phyloP scores from a whole-genome alignment of 2,113 vertebrate genomes.

The Australoheros scitulus region DNA sequence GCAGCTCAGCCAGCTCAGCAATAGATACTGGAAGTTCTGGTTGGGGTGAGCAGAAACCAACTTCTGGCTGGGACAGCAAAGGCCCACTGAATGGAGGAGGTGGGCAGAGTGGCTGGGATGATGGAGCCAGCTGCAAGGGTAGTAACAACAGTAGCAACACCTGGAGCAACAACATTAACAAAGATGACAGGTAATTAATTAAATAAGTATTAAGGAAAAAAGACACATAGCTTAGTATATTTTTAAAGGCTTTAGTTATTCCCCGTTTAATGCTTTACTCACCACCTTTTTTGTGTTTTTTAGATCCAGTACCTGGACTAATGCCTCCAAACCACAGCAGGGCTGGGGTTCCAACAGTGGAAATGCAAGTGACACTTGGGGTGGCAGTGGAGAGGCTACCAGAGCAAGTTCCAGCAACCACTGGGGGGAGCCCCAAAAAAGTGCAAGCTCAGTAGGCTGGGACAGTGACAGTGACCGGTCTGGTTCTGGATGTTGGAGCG shows the following conservation, averaged over 20 bases:
- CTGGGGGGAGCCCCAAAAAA: conserved; percentile 90
- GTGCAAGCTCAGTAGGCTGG: conserved; percentile 84
- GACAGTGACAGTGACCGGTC: conserved; percentile 92
- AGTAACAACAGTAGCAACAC: conserved; percentile 58
- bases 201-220: neutral
- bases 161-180: conserved; percentile 70
- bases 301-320: conserved; percentile 87
- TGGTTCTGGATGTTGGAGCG: conserved; percentile 89
- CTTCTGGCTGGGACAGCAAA: conserved; percentile 89
- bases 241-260: neutral
- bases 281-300: conserved; percentile 56
- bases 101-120: conserved; percentile 80
- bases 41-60: conserved; percentile 63
- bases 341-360: conserved; percentile 84
- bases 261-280: conserved; percentile 37
- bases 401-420: conserved; percentile 81
- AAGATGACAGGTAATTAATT: conserved; percentile 75
- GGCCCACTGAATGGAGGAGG: conserved; percentile 79
- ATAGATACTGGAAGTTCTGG: conserved; percentile 69
- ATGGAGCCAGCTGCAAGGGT: conserved; percentile 67
- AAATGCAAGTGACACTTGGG: conserved; percentile 78
- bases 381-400: conserved; percentile 72
- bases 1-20: conserved; percentile 80
- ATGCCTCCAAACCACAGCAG: conserved; percentile 86
- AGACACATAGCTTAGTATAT: neutral